Base-by-base conservation (phyloP, 2,888 invertebrate genomes). In the Drosophila stalkeri region DNA sequence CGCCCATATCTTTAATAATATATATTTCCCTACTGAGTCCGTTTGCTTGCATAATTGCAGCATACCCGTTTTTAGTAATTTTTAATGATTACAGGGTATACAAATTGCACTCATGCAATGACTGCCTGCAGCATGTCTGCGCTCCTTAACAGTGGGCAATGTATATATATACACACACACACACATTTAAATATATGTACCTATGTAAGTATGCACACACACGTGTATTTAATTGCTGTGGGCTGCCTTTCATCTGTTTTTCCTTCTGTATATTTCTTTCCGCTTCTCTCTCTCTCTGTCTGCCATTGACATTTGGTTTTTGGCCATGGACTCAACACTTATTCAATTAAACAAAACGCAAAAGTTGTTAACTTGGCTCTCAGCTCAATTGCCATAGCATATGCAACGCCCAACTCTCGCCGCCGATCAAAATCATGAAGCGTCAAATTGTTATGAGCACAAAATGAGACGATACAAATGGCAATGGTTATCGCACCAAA, bases 361-460 rank as follows among this genome's bases (percentile, higher is more conserved):
- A 72, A 72, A 64, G 70, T 63, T 66, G 69, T 66, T 69, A 76
- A 66, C 51, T 35, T 44, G 46, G 39, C 43, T 12, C 43, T 16
- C 39, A 61, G 61, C 76, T 23, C 46, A 23, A 61, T 66, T 63
- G 54, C 37, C 54, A 12, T 18, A 18, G 20, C 57, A 57, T 44
- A 57, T 44, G 44, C 16, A 35, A 39, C 57, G 57, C 52, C 16
- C 51, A 49, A n/a, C 39, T 12, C 27, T 23, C 23, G 33, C 4
- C 59, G 64, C 74, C 66, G 61, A 86, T 85, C 79, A 83, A 86
- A 75, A 78, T 87, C 87, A 90, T 84, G 80, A 77, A 84, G 87
- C 91, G 83, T 90, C 86, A 87, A 90, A 90, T 89, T 89, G 86
- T 86, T 90, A 91, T 90, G 76, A 72, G 77, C 76, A 77, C 74